Conservation (phyloP, 2,888 invertebrate genomes). For the Leucoptera coffeella region DNA sequence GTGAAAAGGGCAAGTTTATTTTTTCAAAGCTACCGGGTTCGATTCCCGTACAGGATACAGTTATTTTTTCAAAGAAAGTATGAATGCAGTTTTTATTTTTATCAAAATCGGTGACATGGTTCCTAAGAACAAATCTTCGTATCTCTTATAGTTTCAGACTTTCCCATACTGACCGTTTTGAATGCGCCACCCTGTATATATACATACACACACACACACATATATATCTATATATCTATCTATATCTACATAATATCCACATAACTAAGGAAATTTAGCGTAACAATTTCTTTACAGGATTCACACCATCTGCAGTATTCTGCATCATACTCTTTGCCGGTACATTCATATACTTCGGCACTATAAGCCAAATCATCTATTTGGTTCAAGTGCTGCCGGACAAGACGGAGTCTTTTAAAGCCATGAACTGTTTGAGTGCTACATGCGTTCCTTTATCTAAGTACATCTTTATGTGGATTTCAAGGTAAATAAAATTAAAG, state of each 20-base stretch:
- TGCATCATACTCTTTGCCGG: constrained; percentile 12
- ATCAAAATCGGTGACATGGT: too few species aligned
- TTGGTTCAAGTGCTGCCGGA: constrained; percentile 17
- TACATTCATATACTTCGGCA: constrained; percentile 18
- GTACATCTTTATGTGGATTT: constrained; percentile 21
- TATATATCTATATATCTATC: background rate
- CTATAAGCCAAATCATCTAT: constrained; percentile 18
- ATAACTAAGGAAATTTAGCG: background rate
- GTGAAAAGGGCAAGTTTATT: too few species aligned
- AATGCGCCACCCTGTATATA: too few species aligned
- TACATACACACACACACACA: too few species aligned
- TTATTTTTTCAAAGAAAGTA: too few species aligned
- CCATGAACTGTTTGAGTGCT: constrained; percentile 19
- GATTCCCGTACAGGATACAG: too few species aligned
- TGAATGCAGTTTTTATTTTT: too few species aligned
- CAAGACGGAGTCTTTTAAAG: constrained; percentile 17
- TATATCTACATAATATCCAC: background rate
- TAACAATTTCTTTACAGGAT: constrained; percentile 1
- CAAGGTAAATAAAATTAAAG: constrained; percentile 13
- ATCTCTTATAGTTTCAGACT: too few species aligned
- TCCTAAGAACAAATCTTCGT: too few species aligned
- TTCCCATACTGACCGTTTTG: too few species aligned
- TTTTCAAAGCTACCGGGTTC: too few species aligned
- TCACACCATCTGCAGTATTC: constrained; percentile 10
- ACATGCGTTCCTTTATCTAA: constrained; percentile 21